phyloP scores from a whole-genome alignment of 2,888 invertebrate genomes.

The Phanerotoma sp. region DNA sequence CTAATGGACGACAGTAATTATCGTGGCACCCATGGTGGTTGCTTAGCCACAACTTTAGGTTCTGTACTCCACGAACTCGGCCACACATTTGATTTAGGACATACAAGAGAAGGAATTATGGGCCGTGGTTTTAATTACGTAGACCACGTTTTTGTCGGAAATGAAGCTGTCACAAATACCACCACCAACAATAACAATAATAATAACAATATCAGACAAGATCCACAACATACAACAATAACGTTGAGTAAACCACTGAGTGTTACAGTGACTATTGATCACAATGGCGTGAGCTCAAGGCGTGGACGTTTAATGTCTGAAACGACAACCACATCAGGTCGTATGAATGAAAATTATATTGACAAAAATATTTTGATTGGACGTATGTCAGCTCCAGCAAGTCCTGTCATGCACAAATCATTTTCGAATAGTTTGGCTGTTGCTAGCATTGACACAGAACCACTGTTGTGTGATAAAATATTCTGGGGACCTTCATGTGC shows the following conservation, averaged over 20 bases:
- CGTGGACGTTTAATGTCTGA: slow-evolving; percentile 60
- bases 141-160: slow-evolving; percentile 73
- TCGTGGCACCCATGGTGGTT: slow-evolving; percentile 81
- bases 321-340: slow-evolving; percentile 43
- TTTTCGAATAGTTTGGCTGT: slow-evolving; percentile 44
- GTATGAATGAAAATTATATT: slow-evolving; percentile 3
- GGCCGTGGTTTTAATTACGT: slow-evolving; percentile 86
- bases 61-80: slow-evolving; percentile 91
- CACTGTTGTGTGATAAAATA: slow-evolving; percentile 45
- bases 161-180: slow-evolving; percentile 54
- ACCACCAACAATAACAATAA: slow-evolving; percentile 65
- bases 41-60: slow-evolving; percentile 88
- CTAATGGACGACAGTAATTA: slow-evolving; percentile 93
- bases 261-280: slow-evolving; percentile 65
- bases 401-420: slow-evolving; percentile 53
- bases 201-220: slow-evolving; percentile 59
- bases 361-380: slow-evolving; percentile 37
- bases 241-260: slow-evolving; percentile 64
- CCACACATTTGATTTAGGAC: slow-evolving; percentile 92
- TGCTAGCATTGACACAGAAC: slow-evolving; percentile 26
- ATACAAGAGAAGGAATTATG: slow-evolving; percentile 91
- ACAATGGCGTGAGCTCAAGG: slow-evolving; percentile 47
- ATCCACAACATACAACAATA: slow-evolving; percentile 66
- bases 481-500: slow-evolving; percentile 54
- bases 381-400: slow-evolving; percentile 52